A percentile compares a stretch with the other conserved stretches of the same genome.
phyloP scores from a whole-genome alignment of 2,113 vertebrate genomes.

The Pseudorasbora parva region DNA sequence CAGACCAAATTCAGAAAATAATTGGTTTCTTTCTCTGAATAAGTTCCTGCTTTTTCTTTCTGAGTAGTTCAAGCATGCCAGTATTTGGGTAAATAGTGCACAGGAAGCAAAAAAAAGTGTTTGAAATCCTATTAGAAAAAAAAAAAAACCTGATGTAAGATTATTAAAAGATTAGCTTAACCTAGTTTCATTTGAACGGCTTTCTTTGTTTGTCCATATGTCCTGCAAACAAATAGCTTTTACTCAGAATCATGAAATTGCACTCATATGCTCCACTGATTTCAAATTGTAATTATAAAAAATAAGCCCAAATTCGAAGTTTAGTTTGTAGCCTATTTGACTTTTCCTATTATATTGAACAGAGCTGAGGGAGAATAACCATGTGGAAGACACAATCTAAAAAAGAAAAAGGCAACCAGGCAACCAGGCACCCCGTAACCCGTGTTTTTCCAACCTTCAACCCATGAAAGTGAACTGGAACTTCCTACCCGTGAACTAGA shows the following conservation, averaged over 20 bases:
- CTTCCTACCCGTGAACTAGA: too few relatives aligned
- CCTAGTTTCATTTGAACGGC: slow-evolving; percentile 68
- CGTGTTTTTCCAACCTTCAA: too few relatives aligned
- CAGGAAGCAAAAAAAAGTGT: slow-evolving; percentile 49
- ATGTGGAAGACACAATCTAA: background rate
- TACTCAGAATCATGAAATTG: slow-evolving; percentile 34
- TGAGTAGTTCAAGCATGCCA: slow-evolving; percentile 28
- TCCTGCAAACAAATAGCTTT: slow-evolving; percentile 66
- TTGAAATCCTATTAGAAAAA: slow-evolving; percentile 57
- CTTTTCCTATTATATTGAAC: background rate
- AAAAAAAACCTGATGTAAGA: slow-evolving; percentile 66
- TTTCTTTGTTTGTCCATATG: slow-evolving; percentile 69
- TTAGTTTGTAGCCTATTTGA: slow-evolving; percentile 16
- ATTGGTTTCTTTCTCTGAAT: slow-evolving; percentile 23
- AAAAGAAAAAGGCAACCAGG: too few relatives aligned
- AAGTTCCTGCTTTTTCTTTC: slow-evolving; percentile 18
- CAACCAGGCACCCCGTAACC: too few relatives aligned
- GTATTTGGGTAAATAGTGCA: slow-evolving; percentile 34
- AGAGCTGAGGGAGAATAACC: background rate
- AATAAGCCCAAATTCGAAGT: background rate
- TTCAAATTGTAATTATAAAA: background rate
- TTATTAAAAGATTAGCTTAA: slow-evolving; percentile 80
- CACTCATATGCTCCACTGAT: background rate
- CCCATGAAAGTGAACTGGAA: too few relatives aligned
- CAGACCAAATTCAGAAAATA: slow-evolving; percentile 5